Evolutionary conservation across 2,113 vertebrate genomes (phyloP).

Genomic region (Eptatretus burgeri): DNA sequence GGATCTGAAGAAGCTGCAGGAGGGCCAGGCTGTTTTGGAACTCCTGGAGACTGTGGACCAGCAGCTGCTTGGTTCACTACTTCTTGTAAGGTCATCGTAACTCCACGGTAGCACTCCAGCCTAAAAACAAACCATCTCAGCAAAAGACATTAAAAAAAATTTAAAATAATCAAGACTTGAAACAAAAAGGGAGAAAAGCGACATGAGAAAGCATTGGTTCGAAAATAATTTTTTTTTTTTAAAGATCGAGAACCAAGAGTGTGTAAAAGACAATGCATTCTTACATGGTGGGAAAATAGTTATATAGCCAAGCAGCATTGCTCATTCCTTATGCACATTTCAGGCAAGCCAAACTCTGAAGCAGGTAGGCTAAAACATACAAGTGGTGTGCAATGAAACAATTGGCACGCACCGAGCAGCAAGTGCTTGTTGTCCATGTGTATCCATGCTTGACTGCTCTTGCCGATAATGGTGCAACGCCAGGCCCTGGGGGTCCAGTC

Average conservation of each 20-base stretch:
- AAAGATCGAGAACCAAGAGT: too few relatives aligned
- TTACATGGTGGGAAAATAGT: too few relatives aligned
- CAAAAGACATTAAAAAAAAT: too few relatives aligned
- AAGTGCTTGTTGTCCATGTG: conserved; percentile 51
- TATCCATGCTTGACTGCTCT: conserved; percentile 76
- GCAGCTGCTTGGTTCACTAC: conserved; percentile 88
- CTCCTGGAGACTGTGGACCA: conserved; percentile 81
- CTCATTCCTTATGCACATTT: too few relatives aligned
- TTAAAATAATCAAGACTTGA: too few relatives aligned
- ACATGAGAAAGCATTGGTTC: too few relatives aligned
- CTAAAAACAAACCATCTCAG: conserved; percentile 16
- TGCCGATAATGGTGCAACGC: conserved; percentile 92
- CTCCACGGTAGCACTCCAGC: conserved; percentile 67
- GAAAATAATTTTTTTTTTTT: too few relatives aligned
- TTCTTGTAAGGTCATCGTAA: conserved; percentile 87
- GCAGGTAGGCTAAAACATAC: background rate
- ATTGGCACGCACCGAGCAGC: conserved; percentile 35
- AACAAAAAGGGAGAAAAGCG: too few relatives aligned
- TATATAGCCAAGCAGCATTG: too few relatives aligned
- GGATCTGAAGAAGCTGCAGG: conserved; percentile 74
- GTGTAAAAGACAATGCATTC: too few relatives aligned
- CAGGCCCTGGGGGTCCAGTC: conserved; percentile 72
- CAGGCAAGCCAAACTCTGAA: too few relatives aligned
- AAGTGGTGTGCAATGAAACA: background rate
- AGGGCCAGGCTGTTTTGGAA: conserved; percentile 82